A percentile compares a stretch with the other conserved stretches of the same genome.
These are phyloP conservation scores for Hyposoter dolosus DNA, from an alignment of 2,888 invertebrate genomes.

Conservation along the genomic window DNA sequence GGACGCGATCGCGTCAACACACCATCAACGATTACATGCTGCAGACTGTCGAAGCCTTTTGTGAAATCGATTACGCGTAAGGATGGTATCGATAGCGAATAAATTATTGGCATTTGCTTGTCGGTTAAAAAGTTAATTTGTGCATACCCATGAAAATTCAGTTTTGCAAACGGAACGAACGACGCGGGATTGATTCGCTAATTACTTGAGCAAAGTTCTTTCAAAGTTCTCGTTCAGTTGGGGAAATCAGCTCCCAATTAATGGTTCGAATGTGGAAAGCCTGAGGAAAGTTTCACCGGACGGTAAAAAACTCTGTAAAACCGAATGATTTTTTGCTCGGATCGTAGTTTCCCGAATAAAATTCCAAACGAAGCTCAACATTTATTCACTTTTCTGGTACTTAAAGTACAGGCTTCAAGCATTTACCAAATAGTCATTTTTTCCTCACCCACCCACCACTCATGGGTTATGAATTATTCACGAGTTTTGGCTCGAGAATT, in stretches of 20 bases:
- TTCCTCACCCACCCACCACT: not conserved
- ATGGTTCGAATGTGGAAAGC: not conserved
- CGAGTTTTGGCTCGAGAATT: not conserved
- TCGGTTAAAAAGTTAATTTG: not conserved
- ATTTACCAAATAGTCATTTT: not conserved
- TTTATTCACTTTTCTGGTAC: not conserved
- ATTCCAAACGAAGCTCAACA: not conserved
- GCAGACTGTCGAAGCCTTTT: not conserved
- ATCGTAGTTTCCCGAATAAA: not conserved
- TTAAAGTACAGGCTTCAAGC: too few relatives aligned
- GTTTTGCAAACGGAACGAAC: not conserved
- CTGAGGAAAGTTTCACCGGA: not conserved
- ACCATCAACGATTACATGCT: too few relatives aligned
- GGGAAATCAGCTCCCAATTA: conserved; percentile 1
- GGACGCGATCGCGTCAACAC: too few relatives aligned
- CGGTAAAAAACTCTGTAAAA: not conserved
- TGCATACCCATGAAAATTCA: not conserved
- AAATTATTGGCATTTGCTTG: not conserved
- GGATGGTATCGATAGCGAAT: not conserved
- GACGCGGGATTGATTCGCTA: not conserved
- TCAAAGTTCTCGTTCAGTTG: conserved; percentile 2
- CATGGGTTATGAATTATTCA: conserved; percentile 2
- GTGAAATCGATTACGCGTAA: not conserved
- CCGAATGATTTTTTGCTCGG: conserved; percentile 14
- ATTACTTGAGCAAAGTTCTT: conserved; percentile 7